Evolutionary conservation across 2,797 vertebrate genomes (phyloP).

Genomic region (Siniperca scherzeri): DNA sequence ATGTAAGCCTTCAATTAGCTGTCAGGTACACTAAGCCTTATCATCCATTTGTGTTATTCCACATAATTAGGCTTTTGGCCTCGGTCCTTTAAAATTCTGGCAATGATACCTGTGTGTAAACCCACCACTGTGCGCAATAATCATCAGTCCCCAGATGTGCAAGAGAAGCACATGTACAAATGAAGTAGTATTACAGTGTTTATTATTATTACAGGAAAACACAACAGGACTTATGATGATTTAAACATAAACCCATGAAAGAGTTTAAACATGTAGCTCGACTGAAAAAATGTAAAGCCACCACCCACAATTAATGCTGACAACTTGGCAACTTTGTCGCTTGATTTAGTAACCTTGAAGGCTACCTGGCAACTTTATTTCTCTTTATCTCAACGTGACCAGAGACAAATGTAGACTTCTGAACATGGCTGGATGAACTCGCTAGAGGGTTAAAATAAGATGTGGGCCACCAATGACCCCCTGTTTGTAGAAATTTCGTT

Average conservation of each 20-base stretch:
- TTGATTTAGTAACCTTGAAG: too few relatives aligned
- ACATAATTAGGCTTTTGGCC: conserved; percentile 64
- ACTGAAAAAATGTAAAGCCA: conserved; percentile 8
- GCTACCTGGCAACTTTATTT: background rate
- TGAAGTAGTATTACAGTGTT: conserved; percentile 1
- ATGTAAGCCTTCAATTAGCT: conserved; percentile 44
- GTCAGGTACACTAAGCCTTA: conserved; percentile 45
- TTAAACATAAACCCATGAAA: conserved; percentile 14
- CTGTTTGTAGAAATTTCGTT: background rate
- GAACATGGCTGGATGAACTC: background rate
- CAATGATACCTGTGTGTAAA: conserved; percentile 46
- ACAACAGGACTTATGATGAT: background rate
- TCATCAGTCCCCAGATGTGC: conserved; percentile 35
- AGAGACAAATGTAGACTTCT: conserved; percentile 21
- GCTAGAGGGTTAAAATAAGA: background rate
- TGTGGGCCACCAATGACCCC: background rate
- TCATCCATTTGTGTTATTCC: conserved; percentile 55
- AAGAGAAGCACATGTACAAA: conserved; percentile 20
- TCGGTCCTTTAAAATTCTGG: conserved; percentile 38
- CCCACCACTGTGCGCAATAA: conserved; percentile 28
- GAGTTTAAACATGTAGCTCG: background rate
- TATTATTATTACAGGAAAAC: background rate
- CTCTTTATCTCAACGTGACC: background rate
- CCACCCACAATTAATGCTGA: background rate
- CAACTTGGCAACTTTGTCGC: conserved; percentile 9